Conservation (phyloP, 2,113 vertebrate genomes). For the Nannobrachium achirus region DNA sequence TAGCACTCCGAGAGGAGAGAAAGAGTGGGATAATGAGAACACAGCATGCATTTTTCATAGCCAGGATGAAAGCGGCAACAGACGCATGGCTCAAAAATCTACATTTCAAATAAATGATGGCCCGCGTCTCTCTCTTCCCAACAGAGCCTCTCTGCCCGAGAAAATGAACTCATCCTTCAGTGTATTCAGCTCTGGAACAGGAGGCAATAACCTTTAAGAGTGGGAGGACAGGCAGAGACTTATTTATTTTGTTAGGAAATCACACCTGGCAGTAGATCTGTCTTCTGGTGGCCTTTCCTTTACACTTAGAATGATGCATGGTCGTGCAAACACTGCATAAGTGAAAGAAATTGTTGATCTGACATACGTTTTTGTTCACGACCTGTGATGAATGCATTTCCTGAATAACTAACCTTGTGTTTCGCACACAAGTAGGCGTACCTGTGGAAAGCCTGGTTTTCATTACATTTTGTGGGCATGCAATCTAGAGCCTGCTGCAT, state of each 20-base stretch:
- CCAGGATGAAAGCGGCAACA: conserved; percentile 56
- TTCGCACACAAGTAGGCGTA: too few relatives aligned
- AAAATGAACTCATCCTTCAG: conserved; percentile 43
- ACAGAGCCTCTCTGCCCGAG: conserved; percentile 27
- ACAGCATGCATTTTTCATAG: conserved; percentile 68
- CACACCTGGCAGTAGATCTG: background rate
- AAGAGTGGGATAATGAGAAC: conserved; percentile 66
- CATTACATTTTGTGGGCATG: too few relatives aligned
- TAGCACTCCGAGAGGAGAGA: conserved; percentile 49
- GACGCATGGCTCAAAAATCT: conserved; percentile 45
- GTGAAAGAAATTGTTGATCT: background rate
- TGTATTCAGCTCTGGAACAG: conserved; percentile 12
- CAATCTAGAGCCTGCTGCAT: too few relatives aligned
- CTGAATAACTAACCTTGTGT: too few relatives aligned
- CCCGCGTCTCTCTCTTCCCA: conserved; percentile 27
- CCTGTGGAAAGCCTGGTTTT: too few relatives aligned
- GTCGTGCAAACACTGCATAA: background rate
- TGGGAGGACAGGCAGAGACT: background rate
- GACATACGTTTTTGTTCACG: background rate
- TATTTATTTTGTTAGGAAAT: background rate
- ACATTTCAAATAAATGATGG: conserved; percentile 62
- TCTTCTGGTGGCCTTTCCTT: background rate
- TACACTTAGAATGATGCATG: background rate
- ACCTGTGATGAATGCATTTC: background rate
- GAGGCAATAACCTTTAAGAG: conserved; percentile 22